These are phyloP conservation scores for Palythoa grandiflora DNA, from an alignment of 92 coral and sea anemone genomes.

Conservation along the genomic window DNA sequence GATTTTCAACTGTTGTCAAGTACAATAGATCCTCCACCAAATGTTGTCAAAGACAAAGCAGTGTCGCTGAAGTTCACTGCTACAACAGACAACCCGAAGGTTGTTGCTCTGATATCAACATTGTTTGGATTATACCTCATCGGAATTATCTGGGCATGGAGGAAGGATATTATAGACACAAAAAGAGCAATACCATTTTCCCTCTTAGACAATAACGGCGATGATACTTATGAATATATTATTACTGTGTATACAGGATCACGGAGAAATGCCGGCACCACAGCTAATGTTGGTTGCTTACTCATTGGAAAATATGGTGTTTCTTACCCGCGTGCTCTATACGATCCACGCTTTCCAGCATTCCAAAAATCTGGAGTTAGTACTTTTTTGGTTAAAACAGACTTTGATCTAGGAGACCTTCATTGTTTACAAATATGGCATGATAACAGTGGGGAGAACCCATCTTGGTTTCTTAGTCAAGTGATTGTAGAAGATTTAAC, in stretches of 20 bases:
- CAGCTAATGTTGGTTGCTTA: slow-evolving; percentile 77
- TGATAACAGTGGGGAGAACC: slow-evolving; percentile 81
- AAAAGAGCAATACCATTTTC: slow-evolving; percentile 67
- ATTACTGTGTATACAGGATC: slow-evolving; percentile 86
- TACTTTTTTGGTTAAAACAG: slow-evolving; percentile 76
- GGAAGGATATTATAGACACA: slow-evolving; percentile 20
- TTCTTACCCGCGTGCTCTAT: slow-evolving; percentile 69
- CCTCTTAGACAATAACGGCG: slow-evolving; percentile 70
- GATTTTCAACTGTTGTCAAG: slow-evolving; percentile 13
- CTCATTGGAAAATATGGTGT: slow-evolving; percentile 77
- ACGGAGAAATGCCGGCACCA: slow-evolving; percentile 76
- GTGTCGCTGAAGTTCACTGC: not conserved
- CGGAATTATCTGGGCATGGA: slow-evolving; percentile 33
- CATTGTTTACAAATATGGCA: slow-evolving; percentile 85
- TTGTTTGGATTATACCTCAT: slow-evolving; percentile 26
- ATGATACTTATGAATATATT: slow-evolving; percentile 75
- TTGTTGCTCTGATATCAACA: slow-evolving; percentile 34
- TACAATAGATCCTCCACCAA: slow-evolving; percentile 29
- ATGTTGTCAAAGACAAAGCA: not conserved
- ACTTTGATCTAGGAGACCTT: slow-evolving; percentile 78
- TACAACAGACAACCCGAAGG: slow-evolving; percentile 19
- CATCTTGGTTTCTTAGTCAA: slow-evolving; percentile 93
- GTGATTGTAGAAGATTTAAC: slow-evolving; percentile 82
- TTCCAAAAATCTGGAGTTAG: slow-evolving; percentile 87
- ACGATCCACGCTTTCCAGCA: slow-evolving; percentile 66